These are phyloP conservation scores for Prunella himalayana DNA, from an alignment of 2,113 vertebrate genomes.

Conservation along the genomic window DNA sequence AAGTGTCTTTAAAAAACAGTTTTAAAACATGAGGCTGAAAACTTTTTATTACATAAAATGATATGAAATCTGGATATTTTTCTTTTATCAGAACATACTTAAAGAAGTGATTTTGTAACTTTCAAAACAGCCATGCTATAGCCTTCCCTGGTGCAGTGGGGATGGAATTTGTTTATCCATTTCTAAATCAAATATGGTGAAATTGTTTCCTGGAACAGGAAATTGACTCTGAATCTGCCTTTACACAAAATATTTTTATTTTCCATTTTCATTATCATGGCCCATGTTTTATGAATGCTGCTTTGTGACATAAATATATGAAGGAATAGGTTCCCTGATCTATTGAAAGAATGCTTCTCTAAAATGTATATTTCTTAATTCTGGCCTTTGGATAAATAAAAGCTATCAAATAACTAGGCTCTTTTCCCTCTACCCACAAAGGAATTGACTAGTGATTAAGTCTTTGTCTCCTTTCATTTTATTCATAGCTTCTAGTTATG, in stretches of 20 bases:
- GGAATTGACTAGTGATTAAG: not conserved
- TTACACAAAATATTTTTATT: slow-evolving; percentile 4
- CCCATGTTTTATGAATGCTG: not conserved
- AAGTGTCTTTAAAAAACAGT: not conserved
- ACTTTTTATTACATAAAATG: not conserved
- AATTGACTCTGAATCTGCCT: slow-evolving; percentile 1
- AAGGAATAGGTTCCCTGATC: not conserved
- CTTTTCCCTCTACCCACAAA: not conserved
- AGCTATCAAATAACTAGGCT: not conserved
- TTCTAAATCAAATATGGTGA: slow-evolving; percentile 3
- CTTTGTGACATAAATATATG: not conserved
- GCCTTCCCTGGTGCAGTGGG: not conserved
- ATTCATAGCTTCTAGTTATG: slow-evolving; percentile 1
- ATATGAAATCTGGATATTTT: not conserved
- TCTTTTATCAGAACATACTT: not conserved
- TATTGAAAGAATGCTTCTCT: not conserved
- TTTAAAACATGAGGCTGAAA: not conserved
- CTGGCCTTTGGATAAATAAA: slow-evolving; percentile 17
- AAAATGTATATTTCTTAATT: slow-evolving; percentile 5
- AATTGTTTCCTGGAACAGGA: not conserved
- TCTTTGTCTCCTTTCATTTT: slow-evolving; percentile 1
- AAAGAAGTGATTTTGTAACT: not conserved
- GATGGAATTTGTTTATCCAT: not conserved
- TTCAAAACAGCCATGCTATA: not conserved
- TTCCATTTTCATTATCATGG: not conserved